Conservation (phyloP, 2,888 invertebrate species). For the Odontocerum albicorne region DNA sequence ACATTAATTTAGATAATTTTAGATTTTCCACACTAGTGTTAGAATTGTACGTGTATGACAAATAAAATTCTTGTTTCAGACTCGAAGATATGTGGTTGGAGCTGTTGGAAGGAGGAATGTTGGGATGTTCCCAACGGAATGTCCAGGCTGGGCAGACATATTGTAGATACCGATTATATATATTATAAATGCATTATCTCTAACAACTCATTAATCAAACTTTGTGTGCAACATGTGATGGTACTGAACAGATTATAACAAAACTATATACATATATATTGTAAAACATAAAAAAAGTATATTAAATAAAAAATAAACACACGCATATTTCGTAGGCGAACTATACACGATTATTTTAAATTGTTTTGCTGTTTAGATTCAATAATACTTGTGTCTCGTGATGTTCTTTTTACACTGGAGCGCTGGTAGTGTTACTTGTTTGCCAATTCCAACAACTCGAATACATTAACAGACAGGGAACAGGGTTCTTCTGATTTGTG, state of each 20-base stretch:
- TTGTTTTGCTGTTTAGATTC: constrained; percentile 21
- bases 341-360: constrained; percentile 26
- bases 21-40: no score
- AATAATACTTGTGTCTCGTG: not conserved
- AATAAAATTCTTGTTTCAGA: constrained; percentile 28
- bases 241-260: no score
- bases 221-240: constrained; percentile 19
- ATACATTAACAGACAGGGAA: constrained; percentile 1
- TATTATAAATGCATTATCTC: constrained; percentile 22
- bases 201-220: constrained; percentile 19
- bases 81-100: constrained; percentile 18
- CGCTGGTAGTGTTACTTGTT: not conserved
- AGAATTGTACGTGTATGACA: no score
- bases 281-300: constrained; percentile 28
- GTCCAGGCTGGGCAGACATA: constrained; percentile 18
- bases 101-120: constrained; percentile 11
- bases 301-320: constrained; percentile 27
- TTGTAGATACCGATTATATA: constrained; percentile 34
- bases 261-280: constrained; percentile 23
- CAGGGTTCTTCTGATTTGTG: not conserved
- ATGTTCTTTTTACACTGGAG: not conserved
- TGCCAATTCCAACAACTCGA: not conserved
- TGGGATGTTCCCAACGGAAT: not conserved
- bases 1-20: no score
- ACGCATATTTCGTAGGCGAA: constrained; percentile 30